Percentiles rank a stretch among this genome's conserved stretches.
phyloP scores from a whole-genome alignment of 2,113 vertebrate species.

The Amazona vittata region DNA sequence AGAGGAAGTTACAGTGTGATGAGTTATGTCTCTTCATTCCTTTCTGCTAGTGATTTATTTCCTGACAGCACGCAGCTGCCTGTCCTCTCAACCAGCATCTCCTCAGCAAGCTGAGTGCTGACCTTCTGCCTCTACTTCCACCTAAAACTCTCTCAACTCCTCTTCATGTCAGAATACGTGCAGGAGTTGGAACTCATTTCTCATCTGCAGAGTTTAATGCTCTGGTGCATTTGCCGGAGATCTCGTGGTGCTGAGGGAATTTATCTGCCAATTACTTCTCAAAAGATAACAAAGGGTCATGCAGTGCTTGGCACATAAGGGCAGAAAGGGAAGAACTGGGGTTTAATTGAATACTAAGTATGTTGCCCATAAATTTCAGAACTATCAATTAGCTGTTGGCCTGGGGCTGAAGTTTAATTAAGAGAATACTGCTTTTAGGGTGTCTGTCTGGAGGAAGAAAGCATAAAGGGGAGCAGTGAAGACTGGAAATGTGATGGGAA shows the following conservation, averaged over 20 bases:
- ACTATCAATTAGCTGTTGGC: neutral
- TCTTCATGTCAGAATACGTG: neutral
- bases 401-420: neutral
- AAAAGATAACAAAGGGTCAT: neutral
- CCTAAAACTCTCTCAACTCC: neutral
- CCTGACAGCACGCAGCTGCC: neutral
- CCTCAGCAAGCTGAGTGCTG: neutral
- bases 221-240: neutral
- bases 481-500: neutral
- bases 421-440: neutral
- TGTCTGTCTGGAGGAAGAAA: neutral
- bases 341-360: conserved; percentile 7
- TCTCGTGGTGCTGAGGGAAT: neutral
- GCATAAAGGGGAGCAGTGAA: neutral
- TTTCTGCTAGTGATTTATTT: neutral
- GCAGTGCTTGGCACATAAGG: neutral
- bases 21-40: neutral
- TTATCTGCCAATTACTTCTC: conserved; percentile 29
- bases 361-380: neutral
- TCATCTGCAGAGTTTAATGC: neutral
- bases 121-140: neutral
- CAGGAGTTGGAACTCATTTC: neutral
- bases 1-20: neutral
- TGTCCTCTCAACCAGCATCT: neutral
- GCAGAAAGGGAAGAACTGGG: neutral